Conservation (phyloP, 2,113 vertebrate species). For the Canis aureus region DNA sequence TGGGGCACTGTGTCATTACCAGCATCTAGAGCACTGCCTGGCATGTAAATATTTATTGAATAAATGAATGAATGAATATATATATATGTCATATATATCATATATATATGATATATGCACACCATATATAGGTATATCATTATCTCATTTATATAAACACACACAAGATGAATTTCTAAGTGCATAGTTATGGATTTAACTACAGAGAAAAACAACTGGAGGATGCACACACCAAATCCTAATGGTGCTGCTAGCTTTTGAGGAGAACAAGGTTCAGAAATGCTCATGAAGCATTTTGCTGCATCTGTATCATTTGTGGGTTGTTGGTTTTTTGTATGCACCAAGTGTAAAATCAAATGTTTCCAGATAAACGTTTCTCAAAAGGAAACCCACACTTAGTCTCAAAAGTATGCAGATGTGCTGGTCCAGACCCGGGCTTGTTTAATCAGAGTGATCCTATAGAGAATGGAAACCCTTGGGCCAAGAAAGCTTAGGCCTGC, state of each 20-base stretch:
- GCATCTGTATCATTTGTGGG: background rate
- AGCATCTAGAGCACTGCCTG: background rate
- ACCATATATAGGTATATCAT: background rate
- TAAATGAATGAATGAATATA: background rate
- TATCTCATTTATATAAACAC: background rate
- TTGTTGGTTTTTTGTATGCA: background rate
- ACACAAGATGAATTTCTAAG: background rate
- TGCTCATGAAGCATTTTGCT: background rate
- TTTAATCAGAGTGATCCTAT: background rate
- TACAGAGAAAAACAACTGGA: background rate
- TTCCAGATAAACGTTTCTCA: slow-evolving; percentile 21
- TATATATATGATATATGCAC: background rate
- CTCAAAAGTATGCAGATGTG: background rate
- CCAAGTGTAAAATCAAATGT: background rate
- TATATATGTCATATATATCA: background rate
- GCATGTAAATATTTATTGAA: background rate
- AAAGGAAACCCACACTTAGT: background rate
- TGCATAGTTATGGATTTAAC: background rate
- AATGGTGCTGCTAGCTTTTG: background rate
- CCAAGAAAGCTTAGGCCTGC: background rate
- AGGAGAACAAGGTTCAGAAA: background rate
- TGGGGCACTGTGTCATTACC: background rate
- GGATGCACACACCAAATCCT: background rate
- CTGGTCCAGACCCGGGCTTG: fast-evolving
- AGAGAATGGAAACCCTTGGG: background rate